Conservation (phyloP, 2,888 invertebrate species). For the Erannis defoliaria region DNA sequence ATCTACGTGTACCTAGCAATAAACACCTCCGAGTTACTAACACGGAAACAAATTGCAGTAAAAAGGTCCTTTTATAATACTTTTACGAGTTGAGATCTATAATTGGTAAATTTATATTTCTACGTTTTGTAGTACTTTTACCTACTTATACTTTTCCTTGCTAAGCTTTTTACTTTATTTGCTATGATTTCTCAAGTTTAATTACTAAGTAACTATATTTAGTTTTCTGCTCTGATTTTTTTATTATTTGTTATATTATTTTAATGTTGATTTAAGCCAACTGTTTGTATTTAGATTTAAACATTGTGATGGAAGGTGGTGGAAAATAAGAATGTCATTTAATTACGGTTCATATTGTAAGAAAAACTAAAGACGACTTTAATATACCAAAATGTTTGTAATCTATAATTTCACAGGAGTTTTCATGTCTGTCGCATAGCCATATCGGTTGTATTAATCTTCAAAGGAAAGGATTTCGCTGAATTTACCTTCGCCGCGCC, state of each 20-base stretch:
- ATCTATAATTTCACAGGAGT: constrained; percentile 16
- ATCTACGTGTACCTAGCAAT: constrained; percentile 45
- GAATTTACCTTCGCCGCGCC: constrained; percentile 42
- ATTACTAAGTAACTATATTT: no score
- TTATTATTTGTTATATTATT: no score
- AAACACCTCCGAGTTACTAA: constrained; percentile 50
- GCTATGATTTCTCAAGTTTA: no score
- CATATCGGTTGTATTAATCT: constrained; percentile 62
- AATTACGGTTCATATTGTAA: neutral
- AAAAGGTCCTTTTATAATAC: constrained; percentile 16
- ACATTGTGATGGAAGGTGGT: neutral
- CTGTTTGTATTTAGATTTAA: neutral
- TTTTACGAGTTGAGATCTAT: constrained; percentile 22
- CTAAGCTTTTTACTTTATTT: no score
- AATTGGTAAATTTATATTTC: constrained; percentile 29
- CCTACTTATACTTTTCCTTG: neutral
- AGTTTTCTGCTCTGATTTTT: no score
- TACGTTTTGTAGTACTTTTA: no score
- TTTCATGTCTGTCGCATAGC: constrained; percentile 34
- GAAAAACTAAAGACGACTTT: neutral
- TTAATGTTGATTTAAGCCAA: no score
- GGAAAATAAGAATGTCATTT: neutral
- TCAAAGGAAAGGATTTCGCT: constrained; percentile 61
- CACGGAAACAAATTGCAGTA: constrained; percentile 23
- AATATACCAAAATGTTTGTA: neutral